Percentiles rank a stretch among this genome's conserved stretches.
These are phyloP conservation scores for Garra rufa DNA, from an alignment of 2,113 vertebrate species.

Conservation along the genomic window DNA sequence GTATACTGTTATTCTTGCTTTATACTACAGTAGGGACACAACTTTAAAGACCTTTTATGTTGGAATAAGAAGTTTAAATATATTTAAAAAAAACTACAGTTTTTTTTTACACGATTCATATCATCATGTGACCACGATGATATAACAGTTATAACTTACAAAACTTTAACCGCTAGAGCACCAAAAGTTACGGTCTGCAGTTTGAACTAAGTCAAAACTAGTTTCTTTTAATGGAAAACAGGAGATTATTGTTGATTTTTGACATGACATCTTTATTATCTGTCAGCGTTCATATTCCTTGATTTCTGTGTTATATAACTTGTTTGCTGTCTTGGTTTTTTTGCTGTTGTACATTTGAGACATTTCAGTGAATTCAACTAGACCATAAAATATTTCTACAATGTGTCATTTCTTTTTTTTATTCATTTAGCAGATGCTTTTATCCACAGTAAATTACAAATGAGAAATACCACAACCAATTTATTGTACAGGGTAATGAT, in stretches of 20 bases:
- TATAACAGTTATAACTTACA: too few species aligned
- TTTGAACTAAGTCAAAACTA: background rate
- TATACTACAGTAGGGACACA: too few species aligned
- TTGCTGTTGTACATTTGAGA: background rate
- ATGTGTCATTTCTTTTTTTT: background rate
- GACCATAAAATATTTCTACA: constrained; percentile 5
- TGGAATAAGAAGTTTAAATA: too few species aligned
- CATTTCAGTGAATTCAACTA: background rate
- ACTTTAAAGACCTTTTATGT: too few species aligned
- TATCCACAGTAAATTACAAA: background rate
- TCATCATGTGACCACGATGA: too few species aligned
- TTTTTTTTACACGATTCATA: too few species aligned
- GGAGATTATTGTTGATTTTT: background rate
- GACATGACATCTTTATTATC: background rate
- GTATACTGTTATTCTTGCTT: too few species aligned
- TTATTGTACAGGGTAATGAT: background rate
- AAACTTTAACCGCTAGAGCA: too few species aligned
- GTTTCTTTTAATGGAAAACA: background rate
- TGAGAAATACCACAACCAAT: background rate
- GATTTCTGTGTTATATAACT: background rate
- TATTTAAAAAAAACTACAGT: too few species aligned
- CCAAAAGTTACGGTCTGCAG: too few species aligned
- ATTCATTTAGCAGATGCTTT: background rate
- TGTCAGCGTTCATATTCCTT: background rate
- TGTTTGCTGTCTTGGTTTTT: background rate